phyloP scores from a whole-genome alignment of 2,888 invertebrate species.

The Cheilosia impressa region DNA sequence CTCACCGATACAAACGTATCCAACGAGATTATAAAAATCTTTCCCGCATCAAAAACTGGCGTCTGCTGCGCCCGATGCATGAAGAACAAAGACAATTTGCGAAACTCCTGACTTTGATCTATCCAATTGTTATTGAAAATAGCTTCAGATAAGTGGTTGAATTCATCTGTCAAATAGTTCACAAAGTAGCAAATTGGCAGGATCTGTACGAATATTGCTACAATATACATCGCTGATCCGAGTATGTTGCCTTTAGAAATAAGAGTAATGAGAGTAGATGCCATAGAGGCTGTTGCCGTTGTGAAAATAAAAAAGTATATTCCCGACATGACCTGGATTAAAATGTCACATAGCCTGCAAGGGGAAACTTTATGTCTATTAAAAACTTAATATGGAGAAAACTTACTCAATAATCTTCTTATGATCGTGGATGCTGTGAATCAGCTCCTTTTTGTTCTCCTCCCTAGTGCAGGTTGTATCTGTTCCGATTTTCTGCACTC shows the following conservation, averaged over 20 bases:
- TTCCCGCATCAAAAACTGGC: conserved; percentile 78
- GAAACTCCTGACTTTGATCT: conserved; percentile 75
- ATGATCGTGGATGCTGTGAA: conserved; percentile 78
- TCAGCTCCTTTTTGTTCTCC: conserved; percentile 75
- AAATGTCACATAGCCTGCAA: conserved; percentile 44
- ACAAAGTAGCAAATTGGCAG: conserved; percentile 79
- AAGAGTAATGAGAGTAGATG: conserved; percentile 77
- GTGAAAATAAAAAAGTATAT: conserved; percentile 79
- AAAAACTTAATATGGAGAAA: not conserved
- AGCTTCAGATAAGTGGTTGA: conserved; percentile 76
- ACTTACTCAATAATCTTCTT: conserved; percentile 77
- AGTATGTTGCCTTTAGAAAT: conserved; percentile 76
- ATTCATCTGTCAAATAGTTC: conserved; percentile 77
- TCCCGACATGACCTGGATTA: conserved; percentile 77
- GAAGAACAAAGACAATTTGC: conserved; percentile 76
- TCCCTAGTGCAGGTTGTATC: conserved; percentile 61
- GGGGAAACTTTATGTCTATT: not conserved
- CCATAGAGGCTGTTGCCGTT: conserved; percentile 77
- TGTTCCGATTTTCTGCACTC: conserved; percentile 76
- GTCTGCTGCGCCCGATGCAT: conserved; percentile 78
- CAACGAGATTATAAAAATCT: conserved; percentile 78
- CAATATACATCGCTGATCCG: conserved; percentile 75
- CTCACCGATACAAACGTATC: conserved; percentile 78
- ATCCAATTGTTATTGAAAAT: conserved; percentile 79
- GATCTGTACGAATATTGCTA: conserved; percentile 77